Conservation (phyloP, 1,140 invertebrate species). For the Drosophila mauritiana region DNA sequence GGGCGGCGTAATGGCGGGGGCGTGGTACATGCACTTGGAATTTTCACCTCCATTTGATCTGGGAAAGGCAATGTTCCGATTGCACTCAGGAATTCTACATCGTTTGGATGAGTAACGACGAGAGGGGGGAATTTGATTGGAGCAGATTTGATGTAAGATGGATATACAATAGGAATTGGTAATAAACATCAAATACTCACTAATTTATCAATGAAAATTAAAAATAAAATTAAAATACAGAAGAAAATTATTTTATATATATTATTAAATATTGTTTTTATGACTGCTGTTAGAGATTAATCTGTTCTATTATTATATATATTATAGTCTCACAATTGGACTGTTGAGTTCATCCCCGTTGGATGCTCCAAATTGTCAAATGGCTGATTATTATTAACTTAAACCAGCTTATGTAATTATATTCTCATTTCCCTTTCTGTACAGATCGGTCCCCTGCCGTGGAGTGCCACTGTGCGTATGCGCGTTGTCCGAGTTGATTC, state of each 20-base stretch:
- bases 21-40: constrained; percentile 24
- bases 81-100: constrained; percentile 12
- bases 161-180: no score
- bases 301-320: no score
- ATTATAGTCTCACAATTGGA: no score
- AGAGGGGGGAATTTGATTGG: neutral
- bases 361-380: no score
- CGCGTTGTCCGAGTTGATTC: constrained; percentile 47
- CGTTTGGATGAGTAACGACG: constrained; percentile 21
- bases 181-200: no score
- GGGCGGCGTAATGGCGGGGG: constrained; percentile 19
- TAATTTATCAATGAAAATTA: neutral
- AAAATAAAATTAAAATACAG: neutral
- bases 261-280: no score
- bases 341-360: no score
- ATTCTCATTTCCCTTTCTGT: neutral
- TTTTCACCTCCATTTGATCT: constrained; percentile 19
- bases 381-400: neutral
- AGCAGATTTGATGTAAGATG: neutral
- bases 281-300: no score
- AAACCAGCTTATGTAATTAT: neutral
- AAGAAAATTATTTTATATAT: no score
- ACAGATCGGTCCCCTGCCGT: neutral
- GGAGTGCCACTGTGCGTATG: constrained; percentile 67
- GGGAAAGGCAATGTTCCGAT: constrained; percentile 18